Evolutionary conservation across 2,113 vertebrate species (phyloP), one percentile per base, ranked within the genome.

Genomic region (Donacobius atricapilla): DNA sequence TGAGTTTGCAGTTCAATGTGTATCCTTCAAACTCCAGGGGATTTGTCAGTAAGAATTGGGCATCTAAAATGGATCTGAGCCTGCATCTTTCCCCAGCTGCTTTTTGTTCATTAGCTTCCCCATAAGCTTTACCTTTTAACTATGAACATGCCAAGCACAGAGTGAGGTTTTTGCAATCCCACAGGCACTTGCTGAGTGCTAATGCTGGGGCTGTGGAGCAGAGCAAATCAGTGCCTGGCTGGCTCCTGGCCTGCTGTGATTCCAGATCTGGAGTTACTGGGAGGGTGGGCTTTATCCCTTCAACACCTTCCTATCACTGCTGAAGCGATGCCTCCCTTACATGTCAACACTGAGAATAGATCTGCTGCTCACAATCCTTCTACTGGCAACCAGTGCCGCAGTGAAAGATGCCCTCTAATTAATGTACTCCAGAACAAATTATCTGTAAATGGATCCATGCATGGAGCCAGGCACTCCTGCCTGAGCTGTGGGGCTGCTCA

Each of bases 241-340:
- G 81, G 73, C 78, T 72, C n/a, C 2, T 20, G 44, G 72, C 47
- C 76, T 88, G 79, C 93, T 91, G 27, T 4, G 6, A 40, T 77
- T 82, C 15, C 47, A 94, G 91, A 78, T 73, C 33, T 56, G 76
- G 60, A 90, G 77, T 66, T 76, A 18, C n/a, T 44, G 40, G 90
- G 65, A 84, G 61, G 87, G 31, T 87, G 93, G 89, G 81, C 78
- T 96, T 94, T 95, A 60, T 87, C 73, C 84, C 81, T 94, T 91
- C 91, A 94, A 72, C 94, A 87, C 93, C 91, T 94, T 78, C 81
- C 93, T 94, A 56, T 92, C 93, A 25, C 73, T 69, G 89, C 89
- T 94, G 80, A 96, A 91, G 83, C 0, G n/a, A 89, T 93, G 92
- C 84, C 87, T 33, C 89, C 93, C 84, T 54, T 44, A 63, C 72